Base-by-base conservation (phyloP, 2,888 invertebrate species). In the Cephus spinipes region DNA sequence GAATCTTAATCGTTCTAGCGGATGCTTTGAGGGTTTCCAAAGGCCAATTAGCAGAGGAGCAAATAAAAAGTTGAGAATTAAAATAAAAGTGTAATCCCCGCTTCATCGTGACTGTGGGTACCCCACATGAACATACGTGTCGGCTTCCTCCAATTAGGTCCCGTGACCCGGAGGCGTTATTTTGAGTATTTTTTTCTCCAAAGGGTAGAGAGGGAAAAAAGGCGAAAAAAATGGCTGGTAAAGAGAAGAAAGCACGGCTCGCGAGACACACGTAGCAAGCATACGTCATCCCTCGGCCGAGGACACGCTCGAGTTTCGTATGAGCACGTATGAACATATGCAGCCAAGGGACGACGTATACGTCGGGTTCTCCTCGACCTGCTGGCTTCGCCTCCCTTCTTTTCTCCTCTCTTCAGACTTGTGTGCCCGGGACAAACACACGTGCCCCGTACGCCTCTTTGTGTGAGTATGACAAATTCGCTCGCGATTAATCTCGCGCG, bases 381-480 rank as follows among this genome's bases (percentile, higher is more conserved):
- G 33, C 30, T 33, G 35, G 35, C 74, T 31, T 33, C 33, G 15
- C 11, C 32, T 30, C 30, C 71, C 71, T 31, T 31, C 71, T 71
- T 15, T 12, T 71, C 31, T 30, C 9, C 32, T 69, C 69, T 71
- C 71, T 33, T 71, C 31, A 33, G 71, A 9, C 32, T 31, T 32
- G 71, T 71, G 71, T 71, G 71, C n/a, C n/a, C 30, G 23, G 11
- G 35, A 74, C 34, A 23, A 74, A 74, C 23, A 74, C 33, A 35
- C 74, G 35, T 30, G 23, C 74, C n/a, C 11, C 34, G 74, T 30
- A 30, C 35, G 74, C 74, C n/a, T 32, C 33, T 74, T 34, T 79
- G 77, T 82, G 75, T 77, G 77, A 80, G 80, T 80, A 81, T 82
- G 82, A 82, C 82, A 82, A 82, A 82, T 82, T 81, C 80, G 78